phyloP scores from a whole-genome alignment of 2,888 invertebrate species.

The Entomobrya multifasciata region DNA sequence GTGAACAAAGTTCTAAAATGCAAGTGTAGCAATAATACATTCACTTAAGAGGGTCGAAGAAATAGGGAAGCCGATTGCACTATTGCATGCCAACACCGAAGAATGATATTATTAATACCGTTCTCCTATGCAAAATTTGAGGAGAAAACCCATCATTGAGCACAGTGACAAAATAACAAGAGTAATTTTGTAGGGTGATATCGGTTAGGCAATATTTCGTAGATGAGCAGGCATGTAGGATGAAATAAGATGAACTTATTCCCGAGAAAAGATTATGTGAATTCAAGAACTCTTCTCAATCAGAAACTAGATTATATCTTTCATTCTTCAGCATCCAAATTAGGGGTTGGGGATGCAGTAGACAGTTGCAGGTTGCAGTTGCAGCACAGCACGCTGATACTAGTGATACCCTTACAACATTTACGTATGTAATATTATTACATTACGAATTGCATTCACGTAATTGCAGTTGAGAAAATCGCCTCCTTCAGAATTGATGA shows the following conservation, averaged over 20 bases:
- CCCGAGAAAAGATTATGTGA: constrained; percentile 47
- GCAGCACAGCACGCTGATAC: too few relatives aligned
- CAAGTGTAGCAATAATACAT: neutral
- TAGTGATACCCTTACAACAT: too few relatives aligned
- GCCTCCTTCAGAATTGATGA: neutral
- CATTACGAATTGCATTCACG: constrained; percentile 42
- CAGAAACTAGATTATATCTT: constrained; percentile 50
- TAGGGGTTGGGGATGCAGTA: constrained; percentile 12
- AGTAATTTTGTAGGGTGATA: constrained; percentile 22
- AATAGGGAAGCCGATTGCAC: neutral
- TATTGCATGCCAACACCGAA: neutral
- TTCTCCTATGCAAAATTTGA: neutral
- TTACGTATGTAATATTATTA: constrained; percentile 23
- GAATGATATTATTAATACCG: neutral
- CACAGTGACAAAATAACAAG: constrained; percentile 11
- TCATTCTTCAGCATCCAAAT: constrained; percentile 45
- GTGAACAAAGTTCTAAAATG: constrained; percentile 5
- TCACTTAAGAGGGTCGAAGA: neutral
- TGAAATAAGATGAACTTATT: constrained; percentile 53
- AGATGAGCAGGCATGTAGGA: neutral
- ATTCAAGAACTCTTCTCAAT: constrained; percentile 42
- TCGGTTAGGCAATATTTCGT: constrained; percentile 1
- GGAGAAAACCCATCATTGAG: too few relatives aligned
- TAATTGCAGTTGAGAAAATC: constrained; percentile 35
- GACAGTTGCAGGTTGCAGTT: neutral